Evolutionary conservation across 1,140 invertebrate species (phyloP), one percentile per base, ranked within the genome.

Genomic region (Caenorhabditis brenneri): DNA sequence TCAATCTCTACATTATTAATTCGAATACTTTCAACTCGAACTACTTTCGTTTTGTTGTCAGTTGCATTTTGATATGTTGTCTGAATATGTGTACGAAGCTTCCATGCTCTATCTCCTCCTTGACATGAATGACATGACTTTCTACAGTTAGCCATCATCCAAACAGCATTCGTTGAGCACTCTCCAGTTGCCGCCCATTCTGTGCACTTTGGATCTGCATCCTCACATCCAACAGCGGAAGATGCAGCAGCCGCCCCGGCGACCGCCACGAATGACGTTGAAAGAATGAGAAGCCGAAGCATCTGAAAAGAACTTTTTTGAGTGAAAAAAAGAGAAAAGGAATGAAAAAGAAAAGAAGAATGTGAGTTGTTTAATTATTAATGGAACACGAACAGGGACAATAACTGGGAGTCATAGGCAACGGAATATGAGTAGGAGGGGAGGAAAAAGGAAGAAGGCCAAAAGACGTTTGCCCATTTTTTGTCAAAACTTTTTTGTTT

Each of bases 91-190:
- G 80, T 84, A 15, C 89, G 86, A 12, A 90, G 80, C 69, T 90
- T 88, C 89, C 89, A 90, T 22, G 90, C 89, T 15, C 85, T 78
- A 82, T 90, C 90, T 9, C 89, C 89, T 9, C 89, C 89, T 51
- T 91, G 89, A 79, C 89, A 90, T 33, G 87, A 89, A 74, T 89
- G 88, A 85, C 89, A 90, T 0, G 88, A 90, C n/a, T 88, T 87
- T 24, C 89, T 78, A 53, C 89, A 90, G 78, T 90, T 90, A 27
- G 88, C 84, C 89, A 90, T 90, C 89, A 90, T 90, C 89, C 90
- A 91, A 36, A 89, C 89, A 10, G 89, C 89, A 83, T 90, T 90
- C 16, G 90, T 84, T 53, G 87, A 84, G 80, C 89, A 90, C 87
- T 90, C 89, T 53, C 89, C 89, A 83, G 90, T 89, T 49, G 87